Base-by-base conservation (phyloP, 2,797 vertebrate species). In the Phoxinus dragarum region DNA sequence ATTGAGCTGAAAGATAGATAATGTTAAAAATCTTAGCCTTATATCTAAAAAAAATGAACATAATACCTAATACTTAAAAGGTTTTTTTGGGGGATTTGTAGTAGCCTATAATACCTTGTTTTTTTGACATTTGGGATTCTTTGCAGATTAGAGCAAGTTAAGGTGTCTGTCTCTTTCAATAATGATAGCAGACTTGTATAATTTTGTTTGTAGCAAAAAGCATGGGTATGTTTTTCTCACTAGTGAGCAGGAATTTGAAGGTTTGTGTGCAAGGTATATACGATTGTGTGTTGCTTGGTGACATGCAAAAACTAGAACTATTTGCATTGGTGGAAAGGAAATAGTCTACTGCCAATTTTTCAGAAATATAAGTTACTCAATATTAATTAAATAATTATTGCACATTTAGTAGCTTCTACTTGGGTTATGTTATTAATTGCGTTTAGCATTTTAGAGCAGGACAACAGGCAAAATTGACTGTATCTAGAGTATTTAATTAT, bases 281-380 rank as follows among this genome's bases (percentile, higher is more conserved):
- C 3, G 3, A 34, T 27, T 27, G 1, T 42, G 17, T 56, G 23
- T 59, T 42, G 23, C 54, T 61, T 42, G 16, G 23, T 61, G 56
- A 64, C 56, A 78, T 64, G 56, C 76, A 78, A 64, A 77, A 17
- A 56, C 34, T 10, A 68, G 7, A 61, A 27, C n/a, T 59, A 31
- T 77, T 77, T 77, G 74, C 52, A 77, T 40, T 40, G 54, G 74
- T 40, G 52, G 5, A 59, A 59, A 59, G 21, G 21, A 77, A 77
- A 64, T 4, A 27, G 27, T 27, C 27, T 27, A 8, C 38, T 27
- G 23, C 14, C 75, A 9, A 27, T 42, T 40, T 59, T 27, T 61
- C 23, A 17, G 19, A 56, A 54, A 56, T 38, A 34, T 7, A 36
- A 54, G 19, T 34, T 21, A 36, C 47, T 75, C 31, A 7, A 36